Conservation (phyloP, 2,113 vertebrate genomes). For the Dicerorhinus sumatrensis region DNA sequence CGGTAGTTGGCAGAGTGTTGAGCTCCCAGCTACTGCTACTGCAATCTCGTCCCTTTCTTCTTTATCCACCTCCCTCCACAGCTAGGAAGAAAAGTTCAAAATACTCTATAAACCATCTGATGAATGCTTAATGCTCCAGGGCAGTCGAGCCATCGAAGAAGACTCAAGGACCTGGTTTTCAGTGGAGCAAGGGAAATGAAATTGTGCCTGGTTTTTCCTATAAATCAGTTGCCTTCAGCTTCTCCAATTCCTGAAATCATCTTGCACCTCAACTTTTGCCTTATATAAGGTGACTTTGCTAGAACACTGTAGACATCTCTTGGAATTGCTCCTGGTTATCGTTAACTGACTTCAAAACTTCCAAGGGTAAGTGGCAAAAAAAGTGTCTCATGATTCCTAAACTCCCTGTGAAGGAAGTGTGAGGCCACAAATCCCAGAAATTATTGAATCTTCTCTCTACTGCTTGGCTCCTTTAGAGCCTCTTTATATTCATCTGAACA, state of each 20-base stretch:
- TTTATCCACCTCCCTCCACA: neutral
- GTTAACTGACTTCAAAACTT: constrained; percentile 33
- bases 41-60: neutral
- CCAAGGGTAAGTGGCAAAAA: neutral
- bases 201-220: neutral
- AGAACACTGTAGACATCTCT: neutral
- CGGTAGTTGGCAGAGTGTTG: neutral
- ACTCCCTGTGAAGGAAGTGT: neutral
- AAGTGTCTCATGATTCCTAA: neutral
- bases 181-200: neutral
- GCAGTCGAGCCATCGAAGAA: neutral
- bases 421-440: neutral
- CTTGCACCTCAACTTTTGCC: neutral
- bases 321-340: neutral
- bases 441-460: neutral
- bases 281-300: neutral
- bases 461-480: neutral
- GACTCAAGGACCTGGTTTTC: constrained; percentile 19
- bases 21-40: neutral
- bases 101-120: neutral
- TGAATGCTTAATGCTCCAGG: neutral
- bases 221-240: neutral
- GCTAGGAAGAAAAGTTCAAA: neutral
- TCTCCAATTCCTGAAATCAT: neutral
- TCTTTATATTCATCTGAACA: neutral